Percentiles rank a stretch among this genome's conserved stretches.
Conservation (phyloP, 2,797 vertebrate species). For the Smutsia temminckii region DNA sequence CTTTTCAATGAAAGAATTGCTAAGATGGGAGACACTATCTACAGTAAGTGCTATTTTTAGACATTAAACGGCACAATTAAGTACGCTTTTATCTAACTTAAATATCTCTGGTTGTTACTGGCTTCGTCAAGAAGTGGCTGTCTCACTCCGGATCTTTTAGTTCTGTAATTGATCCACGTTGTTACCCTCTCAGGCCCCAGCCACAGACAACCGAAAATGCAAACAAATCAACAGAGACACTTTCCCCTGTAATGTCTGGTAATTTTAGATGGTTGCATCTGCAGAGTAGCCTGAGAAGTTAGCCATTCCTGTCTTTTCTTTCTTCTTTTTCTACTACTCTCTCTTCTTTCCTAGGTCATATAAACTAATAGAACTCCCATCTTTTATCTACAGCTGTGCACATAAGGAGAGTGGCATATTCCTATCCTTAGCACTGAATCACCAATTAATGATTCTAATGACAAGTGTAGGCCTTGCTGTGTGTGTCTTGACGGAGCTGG, state of each 20-base stretch:
- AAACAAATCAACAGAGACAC: neutral
- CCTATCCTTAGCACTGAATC: neutral
- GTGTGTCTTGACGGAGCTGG: accelerated
- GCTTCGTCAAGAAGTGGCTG: neutral
- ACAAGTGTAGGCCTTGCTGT: neutral
- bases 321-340: neutral
- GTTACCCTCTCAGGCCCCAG: neutral
- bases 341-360: neutral
- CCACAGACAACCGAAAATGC: neutral
- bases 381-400: neutral
- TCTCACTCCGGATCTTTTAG: neutral
- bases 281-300: neutral
- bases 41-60: neutral
- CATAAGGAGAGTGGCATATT: neutral
- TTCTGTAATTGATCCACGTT: neutral
- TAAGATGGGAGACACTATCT: neutral
- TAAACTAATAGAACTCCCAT: neutral
- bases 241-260: neutral
- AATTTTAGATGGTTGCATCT: neutral
- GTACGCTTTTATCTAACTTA: neutral
- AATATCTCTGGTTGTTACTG: neutral
- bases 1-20: neutral
- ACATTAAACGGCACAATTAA: neutral
- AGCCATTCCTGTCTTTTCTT: neutral
- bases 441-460: neutral